Conservation (phyloP, 2,888 invertebrate species). For the Acrocera orbiculus region DNA sequence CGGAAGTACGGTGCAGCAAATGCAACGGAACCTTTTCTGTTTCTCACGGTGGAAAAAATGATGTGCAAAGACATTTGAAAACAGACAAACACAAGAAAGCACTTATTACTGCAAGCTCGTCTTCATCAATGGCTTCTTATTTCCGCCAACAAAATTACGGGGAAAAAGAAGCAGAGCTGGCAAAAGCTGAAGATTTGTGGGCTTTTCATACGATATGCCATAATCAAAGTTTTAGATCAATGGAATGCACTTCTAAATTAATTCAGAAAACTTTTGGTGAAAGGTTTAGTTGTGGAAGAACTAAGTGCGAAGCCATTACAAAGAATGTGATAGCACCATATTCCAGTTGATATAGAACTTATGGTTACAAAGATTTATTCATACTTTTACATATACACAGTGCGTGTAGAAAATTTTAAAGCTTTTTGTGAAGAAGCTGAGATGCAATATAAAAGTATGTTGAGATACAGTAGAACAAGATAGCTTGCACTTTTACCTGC, state of each 20-base stretch:
- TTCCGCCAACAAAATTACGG: conserved; percentile 2
- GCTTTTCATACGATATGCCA: conserved; percentile 4
- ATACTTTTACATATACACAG: conserved; percentile 6
- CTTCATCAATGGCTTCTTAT: neutral
- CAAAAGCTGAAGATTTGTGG: neutral
- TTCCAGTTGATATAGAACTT: neutral
- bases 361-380: too few relatives aligned
- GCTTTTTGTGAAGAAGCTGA: conserved; percentile 4
- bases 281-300: conserved; percentile 5
- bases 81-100: neutral
- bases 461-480: conserved; percentile 5
- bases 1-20: conserved; percentile 1
- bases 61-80: conserved; percentile 2
- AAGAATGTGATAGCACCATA: neutral
- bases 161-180: conserved; percentile 1
- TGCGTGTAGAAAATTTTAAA: conserved; percentile 5
- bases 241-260: conserved; percentile 6
- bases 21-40: conserved; percentile 5
- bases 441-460: conserved; percentile 2
- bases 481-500: conserved; percentile 6
- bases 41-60: conserved; percentile 3
- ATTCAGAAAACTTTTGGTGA: conserved; percentile 3
- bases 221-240: conserved; percentile 7
- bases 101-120: neutral
- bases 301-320: conserved; percentile 4